Evolutionary conservation across 2,888 invertebrate genomes (phyloP).

Genomic region (Ischnus inquisitorius): DNA sequence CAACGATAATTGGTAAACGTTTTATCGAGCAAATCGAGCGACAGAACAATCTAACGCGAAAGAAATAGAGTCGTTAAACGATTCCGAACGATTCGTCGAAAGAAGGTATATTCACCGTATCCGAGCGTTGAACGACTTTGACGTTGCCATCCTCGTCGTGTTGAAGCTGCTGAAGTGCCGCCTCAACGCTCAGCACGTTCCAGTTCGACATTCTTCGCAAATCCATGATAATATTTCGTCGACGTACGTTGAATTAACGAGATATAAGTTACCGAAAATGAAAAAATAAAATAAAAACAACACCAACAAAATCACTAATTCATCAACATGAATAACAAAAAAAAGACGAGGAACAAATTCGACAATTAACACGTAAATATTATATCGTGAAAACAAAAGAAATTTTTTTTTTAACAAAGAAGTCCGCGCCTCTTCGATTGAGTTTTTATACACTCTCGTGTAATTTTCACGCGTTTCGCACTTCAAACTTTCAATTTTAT

Average conservation of each 20-base stretch:
- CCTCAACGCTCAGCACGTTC: constrained; percentile 84
- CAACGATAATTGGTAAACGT: not conserved
- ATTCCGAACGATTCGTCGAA: not conserved
- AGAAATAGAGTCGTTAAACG: not conserved
- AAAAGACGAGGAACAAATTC: constrained; percentile 45
- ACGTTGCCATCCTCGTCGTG: constrained; percentile 77
- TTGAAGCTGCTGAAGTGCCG: constrained; percentile 82
- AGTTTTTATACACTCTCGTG: too few relatives aligned
- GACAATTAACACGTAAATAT: not conserved
- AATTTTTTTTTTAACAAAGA: not conserved
- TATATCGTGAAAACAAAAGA: not conserved
- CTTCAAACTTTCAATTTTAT: not conserved
- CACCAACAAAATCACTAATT: constrained; percentile 27
- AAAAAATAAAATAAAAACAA: constrained; percentile 21
- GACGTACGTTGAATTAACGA: not conserved
- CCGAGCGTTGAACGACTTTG: constrained; percentile 75
- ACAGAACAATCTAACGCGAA: not conserved
- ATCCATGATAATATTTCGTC: constrained; percentile 75
- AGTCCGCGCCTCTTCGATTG: not conserved
- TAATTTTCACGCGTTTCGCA: constrained; percentile 2
- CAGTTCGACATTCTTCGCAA: constrained; percentile 85
- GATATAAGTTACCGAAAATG: constrained; percentile 39
- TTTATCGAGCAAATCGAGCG: not conserved
- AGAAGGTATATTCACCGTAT: constrained; percentile 78
- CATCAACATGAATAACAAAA: constrained; percentile 1